phyloP scores from a whole-genome alignment of 2,888 invertebrate genomes.

The Pimpla rufipes region DNA sequence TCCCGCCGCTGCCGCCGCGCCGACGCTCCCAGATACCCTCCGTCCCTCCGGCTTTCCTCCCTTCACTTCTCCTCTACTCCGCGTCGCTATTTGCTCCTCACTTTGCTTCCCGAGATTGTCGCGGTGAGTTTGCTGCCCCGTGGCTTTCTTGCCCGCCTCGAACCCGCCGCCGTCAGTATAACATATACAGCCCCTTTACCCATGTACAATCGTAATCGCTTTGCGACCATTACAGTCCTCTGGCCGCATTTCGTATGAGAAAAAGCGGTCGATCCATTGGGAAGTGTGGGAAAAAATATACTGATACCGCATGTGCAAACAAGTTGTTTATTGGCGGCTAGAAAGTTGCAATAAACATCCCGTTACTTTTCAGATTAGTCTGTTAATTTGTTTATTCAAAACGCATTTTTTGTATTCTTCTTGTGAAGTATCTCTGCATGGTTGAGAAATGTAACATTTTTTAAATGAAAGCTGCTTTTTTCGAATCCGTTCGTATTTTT shows the following conservation, averaged over 20 bases:
- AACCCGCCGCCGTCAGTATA: conserved; percentile 22
- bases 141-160: conserved; percentile 51
- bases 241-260: conserved; percentile 14
- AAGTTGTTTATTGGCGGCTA: neutral
- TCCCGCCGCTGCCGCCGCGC: neutral
- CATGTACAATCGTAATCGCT: conserved; percentile 49
- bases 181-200: conserved; percentile 10
- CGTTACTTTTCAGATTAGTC: neutral
- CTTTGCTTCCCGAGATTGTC: conserved; percentile 64
- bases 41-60: neutral
- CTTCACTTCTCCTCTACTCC: conserved; percentile 9
- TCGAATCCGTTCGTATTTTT: too few relatives aligned
- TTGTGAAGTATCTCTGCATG: too few relatives aligned
- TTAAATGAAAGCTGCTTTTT: neutral
- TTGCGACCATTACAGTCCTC: conserved; percentile 53
- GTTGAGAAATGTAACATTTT: neutral
- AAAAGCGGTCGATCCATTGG: neutral
- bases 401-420: too few relatives aligned
- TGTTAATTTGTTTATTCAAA: neutral
- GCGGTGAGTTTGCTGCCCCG: conserved; percentile 53
- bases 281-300: neutral
- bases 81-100: conserved; percentile 63
- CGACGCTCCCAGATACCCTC: too few relatives aligned
- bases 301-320: neutral
- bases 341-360: neutral